Base-by-base conservation (phyloP, 2,797 vertebrate species). In the Streptopelia turtur region DNA sequence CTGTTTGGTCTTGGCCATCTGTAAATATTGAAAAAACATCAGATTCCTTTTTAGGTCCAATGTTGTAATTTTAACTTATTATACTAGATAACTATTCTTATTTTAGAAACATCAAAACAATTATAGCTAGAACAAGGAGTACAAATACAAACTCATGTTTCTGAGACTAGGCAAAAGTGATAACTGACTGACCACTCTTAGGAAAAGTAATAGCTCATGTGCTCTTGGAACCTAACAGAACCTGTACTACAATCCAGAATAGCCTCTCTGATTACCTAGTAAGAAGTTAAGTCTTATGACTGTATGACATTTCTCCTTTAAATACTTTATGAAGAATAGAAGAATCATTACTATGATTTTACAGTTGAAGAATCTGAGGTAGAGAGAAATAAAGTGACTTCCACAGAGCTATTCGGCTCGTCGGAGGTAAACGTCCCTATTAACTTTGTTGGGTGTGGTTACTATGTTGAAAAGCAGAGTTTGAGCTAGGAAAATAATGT, bases 21-120 rank as follows among this genome's bases (percentile, higher is more conserved):
- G 55, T 92, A 93, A 96, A 45, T 76, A 80, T n/a, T 89, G 83
- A 80, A 96, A 85, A 94, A 65, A 5, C 6, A 17, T 74, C 22
- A 39, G 41, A 55, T 60, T 71, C 3, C 10, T 49, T 83, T 66
- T 93, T 92, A 85, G 35, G 35, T 35, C 55, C 45, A 21, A 64
- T 85, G 47, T 41, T 88, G 45, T 55, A 39, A 59, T 77, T 92
- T 70, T 79, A 45, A 88, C 23, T 82, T 83, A 22, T 3, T 81
- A 20, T 82, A 43, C 14, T 71, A 71, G 41, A 35, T 52, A 76
- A 61, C 22, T 2, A 2, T n/a, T 84, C 18, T 3, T 69, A 31
- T 76, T 87, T 95, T 83, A 63, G 43, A 66, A 88, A 66, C 13
- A 37, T 70, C 33, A 61, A 20, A 60, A 53, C 4, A 0, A 59